Evolutionary conservation across 2,888 invertebrate species (phyloP).

Genomic region (Brachypalpus laphriformis): DNA sequence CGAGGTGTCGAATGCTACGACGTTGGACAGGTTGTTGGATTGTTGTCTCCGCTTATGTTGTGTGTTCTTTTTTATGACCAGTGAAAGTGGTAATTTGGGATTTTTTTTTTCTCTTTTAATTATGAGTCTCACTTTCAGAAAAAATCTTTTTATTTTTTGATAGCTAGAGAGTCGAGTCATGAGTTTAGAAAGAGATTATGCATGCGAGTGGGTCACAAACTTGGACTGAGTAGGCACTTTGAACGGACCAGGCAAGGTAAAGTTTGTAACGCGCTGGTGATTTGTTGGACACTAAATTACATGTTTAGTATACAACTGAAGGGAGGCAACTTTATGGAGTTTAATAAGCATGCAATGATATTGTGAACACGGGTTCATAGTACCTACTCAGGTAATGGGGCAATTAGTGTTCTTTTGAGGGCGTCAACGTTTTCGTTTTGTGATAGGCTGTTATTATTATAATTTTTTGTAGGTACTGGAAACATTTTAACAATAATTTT

Average conservation of each 20-base stretch:
- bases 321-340: not conserved
- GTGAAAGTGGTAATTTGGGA: slow-evolving; percentile 66
- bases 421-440: slow-evolving; percentile 7
- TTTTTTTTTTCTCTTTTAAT: slow-evolving; percentile 27
- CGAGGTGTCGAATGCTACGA: slow-evolving; percentile 30
- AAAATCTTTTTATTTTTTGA: not conserved
- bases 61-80: slow-evolving; percentile 45
- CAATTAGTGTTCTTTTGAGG: slow-evolving; percentile 15
- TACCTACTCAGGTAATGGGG: slow-evolving; percentile 12
- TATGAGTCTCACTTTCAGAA: slow-evolving; percentile 38
- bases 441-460: slow-evolving; percentile 9
- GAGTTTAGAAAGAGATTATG: not conserved
- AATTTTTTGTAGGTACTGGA: not conserved
- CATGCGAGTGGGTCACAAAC: slow-evolving; percentile 10
- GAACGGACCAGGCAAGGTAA: not conserved
- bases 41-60: not conserved
- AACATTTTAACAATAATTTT: not conserved
- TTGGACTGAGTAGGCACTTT: not conserved
- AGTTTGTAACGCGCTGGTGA: slow-evolving; percentile 11
- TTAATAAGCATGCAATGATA: slow-evolving; percentile 45
- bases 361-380: slow-evolving; percentile 32
- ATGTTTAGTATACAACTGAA: not conserved
- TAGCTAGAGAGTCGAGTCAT: not conserved
- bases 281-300: slow-evolving; percentile 19
- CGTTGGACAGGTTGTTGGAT: slow-evolving; percentile 26